Evolutionary conservation across 2,797 vertebrate species (phyloP).

Genomic region (Danio jaintianensis): DNA sequence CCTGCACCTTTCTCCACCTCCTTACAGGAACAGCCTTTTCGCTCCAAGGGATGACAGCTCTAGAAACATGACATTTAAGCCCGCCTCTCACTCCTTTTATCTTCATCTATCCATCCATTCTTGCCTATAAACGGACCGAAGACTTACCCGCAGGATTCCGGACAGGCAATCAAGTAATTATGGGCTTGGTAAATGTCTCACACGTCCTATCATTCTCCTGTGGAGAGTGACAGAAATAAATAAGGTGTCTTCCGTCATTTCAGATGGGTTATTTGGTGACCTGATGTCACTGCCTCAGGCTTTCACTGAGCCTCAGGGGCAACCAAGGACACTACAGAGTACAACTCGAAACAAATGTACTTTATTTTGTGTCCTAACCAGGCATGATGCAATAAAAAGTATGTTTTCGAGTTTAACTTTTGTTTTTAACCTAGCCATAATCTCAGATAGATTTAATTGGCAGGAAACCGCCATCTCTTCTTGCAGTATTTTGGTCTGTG

Average conservation of each 20-base stretch:
- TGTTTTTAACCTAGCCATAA: not conserved
- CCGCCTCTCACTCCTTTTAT: constrained; percentile 25
- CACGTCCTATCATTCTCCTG: constrained; percentile 25
- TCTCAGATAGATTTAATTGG: not conserved
- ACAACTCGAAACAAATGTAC: not conserved
- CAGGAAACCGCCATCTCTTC: not conserved
- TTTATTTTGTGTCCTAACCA: not conserved
- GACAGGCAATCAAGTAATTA: constrained; percentile 53
- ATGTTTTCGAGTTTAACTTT: not conserved
- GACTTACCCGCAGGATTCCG: constrained; percentile 27
- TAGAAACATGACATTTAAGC: constrained; percentile 59
- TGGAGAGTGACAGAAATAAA: constrained; percentile 49
- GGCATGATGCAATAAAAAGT: not conserved
- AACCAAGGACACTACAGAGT: constrained; percentile 11
- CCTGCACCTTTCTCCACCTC: constrained; percentile 25
- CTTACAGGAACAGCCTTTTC: constrained; percentile 31
- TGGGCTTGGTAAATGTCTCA: constrained; percentile 46
- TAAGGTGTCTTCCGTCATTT: constrained; percentile 14
- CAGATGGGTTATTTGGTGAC: constrained; percentile 28
- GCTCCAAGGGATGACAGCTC: constrained; percentile 38
- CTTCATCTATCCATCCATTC: constrained; percentile 30
- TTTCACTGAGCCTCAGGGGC: constrained; percentile 2
- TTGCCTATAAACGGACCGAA: constrained; percentile 10
- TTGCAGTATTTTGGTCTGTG: not conserved
- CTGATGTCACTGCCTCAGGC: constrained; percentile 42